Percentiles rank a stretch among this genome's conserved stretches.
Conservation (phyloP, 1,140 invertebrate species). For the Cepaea nemoralis region DNA sequence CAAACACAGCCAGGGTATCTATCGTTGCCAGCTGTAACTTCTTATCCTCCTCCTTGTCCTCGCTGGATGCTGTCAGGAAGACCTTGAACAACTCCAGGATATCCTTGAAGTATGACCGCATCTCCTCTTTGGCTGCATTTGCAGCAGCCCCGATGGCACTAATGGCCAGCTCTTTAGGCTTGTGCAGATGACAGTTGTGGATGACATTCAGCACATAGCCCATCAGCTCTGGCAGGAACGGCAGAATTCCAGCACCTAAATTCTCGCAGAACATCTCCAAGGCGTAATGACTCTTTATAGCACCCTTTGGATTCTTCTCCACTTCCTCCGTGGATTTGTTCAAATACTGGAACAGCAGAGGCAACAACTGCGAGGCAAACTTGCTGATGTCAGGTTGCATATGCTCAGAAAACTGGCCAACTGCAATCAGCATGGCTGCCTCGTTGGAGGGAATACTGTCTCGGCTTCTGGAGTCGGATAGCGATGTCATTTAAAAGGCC, state of each 20-base stretch:
- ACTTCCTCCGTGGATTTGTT: slow-evolving; percentile 73
- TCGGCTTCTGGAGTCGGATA: too few species aligned
- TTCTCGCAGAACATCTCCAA: slow-evolving; percentile 86
- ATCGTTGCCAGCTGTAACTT: slow-evolving; percentile 80
- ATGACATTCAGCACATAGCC: slow-evolving; percentile 78
- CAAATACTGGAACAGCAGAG: slow-evolving; percentile 82
- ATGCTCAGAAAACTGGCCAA: slow-evolving; percentile 87
- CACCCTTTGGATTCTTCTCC: slow-evolving; percentile 76
- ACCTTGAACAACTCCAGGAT: slow-evolving; percentile 79
- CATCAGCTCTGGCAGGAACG: slow-evolving; percentile 83
- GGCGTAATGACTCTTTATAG: slow-evolving; percentile 85
- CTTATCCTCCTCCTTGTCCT: slow-evolving; percentile 71
- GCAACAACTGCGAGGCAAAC: slow-evolving; percentile 80
- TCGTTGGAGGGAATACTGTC: too few species aligned
- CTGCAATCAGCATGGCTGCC: too few species aligned
- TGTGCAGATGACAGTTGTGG: slow-evolving; percentile 73
- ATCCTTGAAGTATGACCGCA: slow-evolving; percentile 81
- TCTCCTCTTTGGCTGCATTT: slow-evolving; percentile 80
- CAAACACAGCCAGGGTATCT: slow-evolving; percentile 82
- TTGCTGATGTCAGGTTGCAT: slow-evolving; percentile 79
- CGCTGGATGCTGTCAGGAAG: slow-evolving; percentile 74
- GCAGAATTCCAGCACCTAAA: slow-evolving; percentile 75
- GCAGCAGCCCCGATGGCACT: slow-evolving; percentile 80
- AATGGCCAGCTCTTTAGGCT: slow-evolving; percentile 79
- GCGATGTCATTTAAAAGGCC: too few species aligned